Percentiles rank a stretch among this genome's conserved stretches.
Evolutionary conservation across 2,888 invertebrate species (phyloP).

Genomic region (Drosophila gaucha): DNA sequence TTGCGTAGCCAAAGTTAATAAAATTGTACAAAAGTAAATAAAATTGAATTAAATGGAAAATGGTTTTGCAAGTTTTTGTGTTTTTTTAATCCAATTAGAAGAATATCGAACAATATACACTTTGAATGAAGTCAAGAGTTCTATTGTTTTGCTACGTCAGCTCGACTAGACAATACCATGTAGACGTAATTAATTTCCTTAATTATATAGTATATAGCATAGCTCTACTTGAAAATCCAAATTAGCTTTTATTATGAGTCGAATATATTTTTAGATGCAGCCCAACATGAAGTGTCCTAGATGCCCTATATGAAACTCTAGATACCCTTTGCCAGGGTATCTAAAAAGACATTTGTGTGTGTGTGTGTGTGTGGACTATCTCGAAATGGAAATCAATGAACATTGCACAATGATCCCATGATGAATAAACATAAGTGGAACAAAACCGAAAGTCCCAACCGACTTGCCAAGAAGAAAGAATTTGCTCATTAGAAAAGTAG

Average conservation of each 20-base stretch:
- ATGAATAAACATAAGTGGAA: slow-evolving; percentile 21
- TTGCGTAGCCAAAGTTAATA: not conserved
- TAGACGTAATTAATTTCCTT: not conserved
- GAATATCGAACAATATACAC: slow-evolving; percentile 6
- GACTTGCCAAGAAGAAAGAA: slow-evolving; percentile 54
- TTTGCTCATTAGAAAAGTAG: slow-evolving; percentile 71
- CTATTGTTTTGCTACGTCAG: not conserved
- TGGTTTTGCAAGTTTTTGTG: slow-evolving; percentile 1
- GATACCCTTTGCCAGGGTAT: slow-evolving; percentile 1
- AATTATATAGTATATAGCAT: no score
- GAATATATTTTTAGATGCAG: not conserved
- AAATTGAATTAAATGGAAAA: slow-evolving; percentile 7
- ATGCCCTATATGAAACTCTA: no score
- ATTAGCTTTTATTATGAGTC: no score
- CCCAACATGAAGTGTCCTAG: no score
- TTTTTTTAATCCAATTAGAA: slow-evolving; percentile 9
- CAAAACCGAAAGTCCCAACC: slow-evolving; percentile 29
- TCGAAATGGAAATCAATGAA: slow-evolving; percentile 11
- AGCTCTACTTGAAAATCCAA: no score
- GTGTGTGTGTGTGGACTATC: slow-evolving; percentile 11
- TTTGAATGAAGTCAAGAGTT: slow-evolving; percentile 1
- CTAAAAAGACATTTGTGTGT: not conserved
- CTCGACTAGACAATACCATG: not conserved
- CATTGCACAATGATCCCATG: slow-evolving; percentile 26
- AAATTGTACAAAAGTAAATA: slow-evolving; percentile 4